Evolutionary conservation across 1,140 invertebrate species (phyloP), one percentile per base, ranked within the genome.

Genomic region (Bursaphelenchus mucronatus): DNA sequence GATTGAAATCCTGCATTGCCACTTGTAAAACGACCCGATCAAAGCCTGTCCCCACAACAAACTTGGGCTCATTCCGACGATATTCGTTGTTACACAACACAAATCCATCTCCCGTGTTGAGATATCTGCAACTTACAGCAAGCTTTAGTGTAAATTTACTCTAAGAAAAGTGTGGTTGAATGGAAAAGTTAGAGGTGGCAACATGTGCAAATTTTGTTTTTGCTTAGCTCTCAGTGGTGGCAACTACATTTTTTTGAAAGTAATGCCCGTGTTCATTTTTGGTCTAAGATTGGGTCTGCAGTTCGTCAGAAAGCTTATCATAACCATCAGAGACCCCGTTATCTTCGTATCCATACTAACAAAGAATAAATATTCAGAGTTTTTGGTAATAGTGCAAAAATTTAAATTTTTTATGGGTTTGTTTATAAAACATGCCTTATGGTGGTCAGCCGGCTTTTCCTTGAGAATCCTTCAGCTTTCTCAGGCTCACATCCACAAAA

Each of bases 11-110:
- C 15, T 40, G 13, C 66, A 66, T 66, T 15, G 64, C 64, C 7
- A 66, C 64, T 67, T 67, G 66, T 17, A 66, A 47, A 41, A 66
- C 64, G 8, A 76, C 67, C 61, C 73, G 71, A 55, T 76, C 75
- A 45, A 76, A 54, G 0, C 75, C 75, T 7, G 75, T 76, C 43
- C 75, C 75, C 13, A 76, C 51, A 17, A 63, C 61, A 2, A 67
- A 51, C 6, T 56, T 47, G 50, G 61, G 64, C n/a, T 64, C 47
- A 40, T 61, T 49, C 44, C 13, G 39, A 1, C 39, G 49, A 30
- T 39, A 8, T 50, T n/a, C 69, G 40, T 47, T 54, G 6, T 41
- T 64, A 30, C 71, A 68, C 17, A 75, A 40, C 8, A 71, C 64
- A 52, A 40, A 73, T 11, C 69, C 69, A 19, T 73, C 71, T 7